phyloP scores from a whole-genome alignment of 35 echinoderm and acorn worm species.

The Holothuria glaberrima region DNA sequence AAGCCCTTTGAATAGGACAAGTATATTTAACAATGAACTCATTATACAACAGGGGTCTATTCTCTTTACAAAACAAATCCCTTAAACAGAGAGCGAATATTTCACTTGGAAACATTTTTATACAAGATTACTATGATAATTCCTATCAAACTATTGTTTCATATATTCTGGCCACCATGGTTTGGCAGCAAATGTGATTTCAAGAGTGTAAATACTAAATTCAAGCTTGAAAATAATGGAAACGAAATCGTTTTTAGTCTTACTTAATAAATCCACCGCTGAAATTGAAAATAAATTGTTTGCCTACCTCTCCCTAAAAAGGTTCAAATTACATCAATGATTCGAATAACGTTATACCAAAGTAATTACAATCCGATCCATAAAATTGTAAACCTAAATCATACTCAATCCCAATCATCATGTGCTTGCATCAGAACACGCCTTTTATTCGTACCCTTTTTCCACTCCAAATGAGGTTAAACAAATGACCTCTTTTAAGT shows the following conservation, averaged over 20 bases:
- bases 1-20: slow-evolving; percentile 2
- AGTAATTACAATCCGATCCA: neutral
- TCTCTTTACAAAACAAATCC: neutral
- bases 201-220: neutral
- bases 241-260: neutral
- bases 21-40: neutral
- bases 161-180: slow-evolving; percentile 2
- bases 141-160: slow-evolving; percentile 8
- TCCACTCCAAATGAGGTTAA: neutral
- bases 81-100: neutral
- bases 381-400: slow-evolving; percentile 1
- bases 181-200: slow-evolving; percentile 7
- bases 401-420: neutral
- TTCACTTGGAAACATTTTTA: slow-evolving; percentile 8
- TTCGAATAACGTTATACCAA: neutral
- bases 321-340: neutral
- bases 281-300: slow-evolving; percentile 1
- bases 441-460: neutral
- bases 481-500: slow-evolving; percentile 8
- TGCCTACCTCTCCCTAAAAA: neutral
- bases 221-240: slow-evolving; percentile 1
- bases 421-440: neutral
- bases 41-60: neutral
- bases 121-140: neutral
- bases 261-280: neutral